These are phyloP conservation scores for Cladorhizidae sp. DNA, from an alignment of 37 sponge, comb jelly and placozoan species.

Conservation along the genomic window DNA sequence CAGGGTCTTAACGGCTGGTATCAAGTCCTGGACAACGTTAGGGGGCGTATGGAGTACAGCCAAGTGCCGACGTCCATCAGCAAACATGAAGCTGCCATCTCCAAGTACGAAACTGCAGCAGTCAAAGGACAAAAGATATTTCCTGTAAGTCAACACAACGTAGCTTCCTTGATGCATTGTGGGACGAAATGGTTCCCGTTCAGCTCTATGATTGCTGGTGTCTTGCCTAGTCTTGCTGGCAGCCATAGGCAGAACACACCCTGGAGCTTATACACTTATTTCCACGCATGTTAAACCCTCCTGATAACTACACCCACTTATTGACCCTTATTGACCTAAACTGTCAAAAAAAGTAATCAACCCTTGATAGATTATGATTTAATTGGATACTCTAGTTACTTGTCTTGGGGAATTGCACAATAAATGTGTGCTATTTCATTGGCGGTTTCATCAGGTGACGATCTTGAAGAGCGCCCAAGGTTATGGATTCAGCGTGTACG, in stretches of 20 bases:
- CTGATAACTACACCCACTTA: no score
- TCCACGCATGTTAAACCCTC: no score
- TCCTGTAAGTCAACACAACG: conserved; percentile 39
- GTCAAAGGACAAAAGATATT: conserved; percentile 11
- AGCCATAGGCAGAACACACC: no score
- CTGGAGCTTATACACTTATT: background rate
- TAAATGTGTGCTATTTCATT: no score
- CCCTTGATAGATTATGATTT: no score
- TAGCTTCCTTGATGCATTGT: background rate
- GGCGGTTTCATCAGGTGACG: conserved; percentile 37
- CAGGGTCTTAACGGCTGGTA: conserved; percentile 81
- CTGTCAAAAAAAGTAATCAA: no score
- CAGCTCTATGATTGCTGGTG: no score
- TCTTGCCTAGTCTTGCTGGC: no score
- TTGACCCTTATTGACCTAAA: no score
- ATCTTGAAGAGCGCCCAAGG: conserved; percentile 47
- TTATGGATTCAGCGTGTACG: conserved; percentile 67
- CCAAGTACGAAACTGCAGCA: background rate
- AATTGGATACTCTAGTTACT: no score
- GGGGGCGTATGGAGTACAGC: conserved; percentile 41
- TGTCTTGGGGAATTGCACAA: no score
- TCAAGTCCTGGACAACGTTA: conserved; percentile 54
- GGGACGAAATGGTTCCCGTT: background rate
- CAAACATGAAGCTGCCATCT: conserved; percentile 1
- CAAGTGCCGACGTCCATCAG: conserved; percentile 45